Percentiles rank a stretch among this genome's conserved stretches.
Evolutionary conservation across 2,797 vertebrate genomes (phyloP).

Genomic region (Melanotaenia boesemani): DNA sequence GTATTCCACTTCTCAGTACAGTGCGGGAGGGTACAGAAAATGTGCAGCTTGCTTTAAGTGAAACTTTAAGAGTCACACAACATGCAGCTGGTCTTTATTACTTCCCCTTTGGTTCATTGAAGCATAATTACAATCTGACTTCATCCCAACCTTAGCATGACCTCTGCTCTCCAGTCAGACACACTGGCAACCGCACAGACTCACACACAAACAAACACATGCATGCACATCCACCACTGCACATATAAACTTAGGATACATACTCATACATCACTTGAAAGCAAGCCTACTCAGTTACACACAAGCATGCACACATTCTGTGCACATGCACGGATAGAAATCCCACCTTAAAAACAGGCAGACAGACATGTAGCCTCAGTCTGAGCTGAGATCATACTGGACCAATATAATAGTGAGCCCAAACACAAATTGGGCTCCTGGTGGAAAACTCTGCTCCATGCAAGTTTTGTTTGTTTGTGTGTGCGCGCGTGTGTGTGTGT

Average conservation of each 20-base stretch:
- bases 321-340: constrained; percentile 40
- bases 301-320: constrained; percentile 16
- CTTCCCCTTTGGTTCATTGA: constrained; percentile 88
- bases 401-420: constrained; percentile 79
- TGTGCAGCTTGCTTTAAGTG: constrained; percentile 80
- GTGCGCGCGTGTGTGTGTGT: constrained; percentile 27
- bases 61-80: constrained; percentile 84
- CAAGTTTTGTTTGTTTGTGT: constrained; percentile 51
- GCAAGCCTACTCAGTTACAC: constrained; percentile 31
- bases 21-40: constrained; percentile 65
- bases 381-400: constrained; percentile 83
- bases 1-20: constrained; percentile 66
- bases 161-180: constrained; percentile 84
- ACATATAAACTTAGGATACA: constrained; percentile 40
- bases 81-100: constrained; percentile 88
- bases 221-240: constrained; percentile 1
- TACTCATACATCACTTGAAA: constrained; percentile 31
- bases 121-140: constrained; percentile 90
- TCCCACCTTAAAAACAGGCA: constrained; percentile 72
- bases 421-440: constrained; percentile 83
- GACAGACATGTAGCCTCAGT: constrained; percentile 76
- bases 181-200: constrained; percentile 67
- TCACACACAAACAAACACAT: constrained; percentile 23
- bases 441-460: constrained; percentile 78
- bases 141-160: constrained; percentile 88